These are phyloP conservation scores for honey bee (Apis mellifera) DNA, from an alignment of 1,140 invertebrate species.

Conservation along the genomic window DNA sequence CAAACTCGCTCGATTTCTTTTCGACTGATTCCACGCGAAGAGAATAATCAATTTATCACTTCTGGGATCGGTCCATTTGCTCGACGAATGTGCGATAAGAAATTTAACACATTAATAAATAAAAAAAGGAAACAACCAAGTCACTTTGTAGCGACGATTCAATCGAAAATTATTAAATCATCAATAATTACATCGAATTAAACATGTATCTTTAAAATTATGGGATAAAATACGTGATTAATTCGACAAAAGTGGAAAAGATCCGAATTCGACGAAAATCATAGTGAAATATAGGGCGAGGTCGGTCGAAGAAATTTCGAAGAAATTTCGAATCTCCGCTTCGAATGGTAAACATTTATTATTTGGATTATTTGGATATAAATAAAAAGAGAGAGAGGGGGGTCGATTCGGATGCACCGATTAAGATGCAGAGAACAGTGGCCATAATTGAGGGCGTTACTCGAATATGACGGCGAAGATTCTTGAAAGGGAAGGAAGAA, in stretches of 20 bases:
- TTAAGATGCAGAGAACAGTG: conserved; percentile 43
- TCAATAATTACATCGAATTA: no score
- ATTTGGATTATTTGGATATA: background rate
- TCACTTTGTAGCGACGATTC: no score
- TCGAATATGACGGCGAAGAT: conserved; percentile 54
- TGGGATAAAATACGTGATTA: no score
- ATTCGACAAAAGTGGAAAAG: no score
- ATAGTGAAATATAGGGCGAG: background rate
- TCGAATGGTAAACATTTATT: background rate
- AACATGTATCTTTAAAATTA: no score
- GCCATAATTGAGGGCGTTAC: conserved; percentile 47
- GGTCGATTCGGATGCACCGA: conserved; percentile 14
- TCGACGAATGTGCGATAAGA: no score
- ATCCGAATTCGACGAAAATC: no score
- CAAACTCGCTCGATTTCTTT: background rate
- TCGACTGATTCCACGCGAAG: background rate
- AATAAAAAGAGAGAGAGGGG: background rate
- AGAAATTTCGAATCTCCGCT: background rate
- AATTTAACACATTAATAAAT: no score
- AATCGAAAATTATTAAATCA: no score
- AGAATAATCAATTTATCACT: background rate
- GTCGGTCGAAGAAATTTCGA: background rate
- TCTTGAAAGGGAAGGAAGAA: conserved; percentile 48
- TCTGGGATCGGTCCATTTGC: background rate
- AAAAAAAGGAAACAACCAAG: no score